Conservation (phyloP, 2,888 invertebrate species). For the Fabriciana adippe region DNA sequence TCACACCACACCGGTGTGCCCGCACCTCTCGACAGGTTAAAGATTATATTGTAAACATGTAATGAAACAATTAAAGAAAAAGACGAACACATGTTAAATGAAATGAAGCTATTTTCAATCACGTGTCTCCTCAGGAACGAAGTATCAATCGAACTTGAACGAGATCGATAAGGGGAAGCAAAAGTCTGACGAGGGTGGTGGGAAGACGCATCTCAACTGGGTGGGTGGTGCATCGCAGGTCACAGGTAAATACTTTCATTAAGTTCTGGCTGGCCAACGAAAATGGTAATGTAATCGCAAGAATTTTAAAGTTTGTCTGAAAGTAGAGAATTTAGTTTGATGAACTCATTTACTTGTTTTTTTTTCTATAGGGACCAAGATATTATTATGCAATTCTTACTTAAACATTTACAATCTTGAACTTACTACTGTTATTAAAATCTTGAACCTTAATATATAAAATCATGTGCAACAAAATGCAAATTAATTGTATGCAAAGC, state of each 20-base stretch:
- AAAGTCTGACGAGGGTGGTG: conserved; percentile 84
- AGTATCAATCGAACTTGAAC: conserved; percentile 89
- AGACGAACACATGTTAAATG: conserved; percentile 7
- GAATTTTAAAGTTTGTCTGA: conserved; percentile 16
- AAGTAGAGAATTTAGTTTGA: background rate
- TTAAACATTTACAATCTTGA: background rate
- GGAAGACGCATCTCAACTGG: conserved; percentile 81
- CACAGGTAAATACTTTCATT: conserved; percentile 59
- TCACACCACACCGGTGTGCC: too few species aligned
- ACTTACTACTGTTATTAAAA: background rate
- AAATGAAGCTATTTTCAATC: conserved; percentile 35
- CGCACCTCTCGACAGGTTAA: too few species aligned
- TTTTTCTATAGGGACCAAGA: background rate
- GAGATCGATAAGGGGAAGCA: conserved; percentile 91
- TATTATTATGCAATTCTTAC: background rate
- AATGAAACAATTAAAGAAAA: background rate
- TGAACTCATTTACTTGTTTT: background rate
- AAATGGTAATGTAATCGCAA: conserved; percentile 23
- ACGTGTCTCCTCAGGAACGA: conserved; percentile 82
- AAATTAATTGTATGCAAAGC: conserved; percentile 20
- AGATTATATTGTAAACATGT: background rate
- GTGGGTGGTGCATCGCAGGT: conserved; percentile 76
- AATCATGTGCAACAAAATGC: background rate
- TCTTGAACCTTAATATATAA: background rate
- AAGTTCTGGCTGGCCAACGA: conserved; percentile 8